Evolutionary conservation across 2,113 vertebrate genomes (phyloP).

Genomic region (Phalacrocorax aristotelis): DNA sequence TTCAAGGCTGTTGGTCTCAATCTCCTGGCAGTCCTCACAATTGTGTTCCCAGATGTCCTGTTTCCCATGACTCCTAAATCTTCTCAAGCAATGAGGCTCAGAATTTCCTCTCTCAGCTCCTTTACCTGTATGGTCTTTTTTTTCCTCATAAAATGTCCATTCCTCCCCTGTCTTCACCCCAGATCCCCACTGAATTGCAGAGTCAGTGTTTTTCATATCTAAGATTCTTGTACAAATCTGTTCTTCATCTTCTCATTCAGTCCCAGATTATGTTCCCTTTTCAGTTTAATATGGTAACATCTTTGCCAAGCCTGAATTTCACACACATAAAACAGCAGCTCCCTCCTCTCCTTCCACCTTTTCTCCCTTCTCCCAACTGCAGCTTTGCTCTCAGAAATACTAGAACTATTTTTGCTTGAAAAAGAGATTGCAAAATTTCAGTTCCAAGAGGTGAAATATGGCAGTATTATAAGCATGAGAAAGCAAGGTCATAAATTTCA

Average conservation of each 20-base stretch:
- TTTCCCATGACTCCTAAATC: background rate
- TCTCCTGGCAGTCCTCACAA: background rate
- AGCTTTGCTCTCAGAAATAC: background rate
- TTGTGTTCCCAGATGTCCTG: background rate
- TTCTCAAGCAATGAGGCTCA: background rate
- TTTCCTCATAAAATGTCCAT: background rate
- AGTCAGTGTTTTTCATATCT: background rate
- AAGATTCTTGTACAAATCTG: background rate
- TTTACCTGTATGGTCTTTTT: background rate
- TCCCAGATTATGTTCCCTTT: background rate
- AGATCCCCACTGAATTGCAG: background rate
- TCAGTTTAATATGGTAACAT: background rate
- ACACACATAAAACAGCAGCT: background rate
- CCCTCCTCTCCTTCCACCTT: background rate
- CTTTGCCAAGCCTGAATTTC: background rate
- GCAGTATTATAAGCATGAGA: background rate
- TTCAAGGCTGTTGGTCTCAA: background rate
- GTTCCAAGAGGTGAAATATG: background rate
- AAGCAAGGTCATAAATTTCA: background rate
- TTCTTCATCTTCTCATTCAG: background rate
- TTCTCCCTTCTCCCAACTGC: background rate
- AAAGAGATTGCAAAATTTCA: background rate
- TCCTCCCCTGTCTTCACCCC: background rate
- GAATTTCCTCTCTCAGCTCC: background rate
- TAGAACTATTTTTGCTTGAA: background rate